Base-by-base conservation (phyloP, 2,888 invertebrate genomes). In the Caenorhabditis japonica region DNA sequence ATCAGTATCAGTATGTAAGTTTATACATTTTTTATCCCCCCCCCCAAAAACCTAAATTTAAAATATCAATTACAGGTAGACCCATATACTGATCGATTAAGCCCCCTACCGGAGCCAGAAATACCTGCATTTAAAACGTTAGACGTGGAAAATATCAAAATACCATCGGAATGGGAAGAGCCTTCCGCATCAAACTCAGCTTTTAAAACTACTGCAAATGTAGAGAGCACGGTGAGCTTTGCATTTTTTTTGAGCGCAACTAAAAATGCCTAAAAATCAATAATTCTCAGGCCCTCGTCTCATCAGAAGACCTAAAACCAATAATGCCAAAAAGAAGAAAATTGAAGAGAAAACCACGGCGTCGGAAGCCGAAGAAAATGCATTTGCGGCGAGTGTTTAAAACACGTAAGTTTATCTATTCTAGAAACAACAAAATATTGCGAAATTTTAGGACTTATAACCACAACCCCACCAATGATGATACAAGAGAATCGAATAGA, bases 1-100 rank as follows among this genome's bases (percentile, higher is more conserved):
- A 64, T 43, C 52, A 64, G 33, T 72, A 64, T 55, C 72, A 64
- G 55, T 64, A 72, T 41, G 72, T 69, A 8, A 68, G 58, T 68
- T 27, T 27, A 4, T 19, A 12, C n/a, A 17, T 7, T 13, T 2
- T 10, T 15, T 1, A n/a, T 38, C 15, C 3, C 4, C 4, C 19
- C 5, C n/a, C n/a, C n/a, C n/a, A 33, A 55, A 19, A n/a, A 34
- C 52, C 1, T 7, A 23, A 25, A 21, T 33, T 30, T 3, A 43
- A 51, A 21, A 8, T 19, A 41, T 47, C 17, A 64, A n/a, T n/a
- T n/a, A n/a, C n/a, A n/a, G 64, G 64, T 70, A 10, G 34, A 71
- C 7, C 33, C 43, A 4, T 34, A 47, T 4, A 23, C 23, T 19
- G 39, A 43, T 39, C 39, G 44, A 47, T 47, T 47, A 25, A 38